Conservation (phyloP, 2,113 vertebrate genomes). For the Helogale parvula region DNA sequence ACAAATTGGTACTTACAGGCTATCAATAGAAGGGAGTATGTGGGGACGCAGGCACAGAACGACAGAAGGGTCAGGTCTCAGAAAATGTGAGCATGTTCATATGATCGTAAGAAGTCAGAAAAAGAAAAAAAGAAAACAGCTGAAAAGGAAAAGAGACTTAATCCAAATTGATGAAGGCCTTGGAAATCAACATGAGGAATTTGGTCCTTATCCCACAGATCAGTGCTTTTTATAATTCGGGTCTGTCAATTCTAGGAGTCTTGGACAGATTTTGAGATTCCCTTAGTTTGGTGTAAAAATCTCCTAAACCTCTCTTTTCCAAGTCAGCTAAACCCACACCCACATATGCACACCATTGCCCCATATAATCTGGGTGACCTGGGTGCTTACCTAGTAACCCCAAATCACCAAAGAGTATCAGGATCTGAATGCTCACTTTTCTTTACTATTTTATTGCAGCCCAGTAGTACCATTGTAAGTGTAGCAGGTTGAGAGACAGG, state of each 20-base stretch:
- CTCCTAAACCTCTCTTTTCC: neutral
- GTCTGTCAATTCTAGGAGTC: neutral
- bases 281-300: slow-evolving; percentile 1
- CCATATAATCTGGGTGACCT: neutral
- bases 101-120: neutral
- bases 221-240: neutral
- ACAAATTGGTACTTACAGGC: neutral
- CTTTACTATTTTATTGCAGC: neutral
- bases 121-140: neutral
- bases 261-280: neutral
- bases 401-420: neutral
- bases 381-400: neutral
- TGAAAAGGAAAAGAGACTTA: neutral
- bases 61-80: neutral
- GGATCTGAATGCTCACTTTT: neutral
- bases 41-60: too few species aligned
- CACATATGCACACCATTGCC: neutral
- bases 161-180: neutral
- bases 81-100: neutral
- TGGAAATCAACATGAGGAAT: neutral
- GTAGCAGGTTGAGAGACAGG: neutral
- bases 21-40: neutral
- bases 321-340: neutral
- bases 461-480: neutral
- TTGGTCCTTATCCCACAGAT: neutral